phyloP scores from a whole-genome alignment of 64 coral and sea anemone genomes.

The Platygyra sinensis region DNA sequence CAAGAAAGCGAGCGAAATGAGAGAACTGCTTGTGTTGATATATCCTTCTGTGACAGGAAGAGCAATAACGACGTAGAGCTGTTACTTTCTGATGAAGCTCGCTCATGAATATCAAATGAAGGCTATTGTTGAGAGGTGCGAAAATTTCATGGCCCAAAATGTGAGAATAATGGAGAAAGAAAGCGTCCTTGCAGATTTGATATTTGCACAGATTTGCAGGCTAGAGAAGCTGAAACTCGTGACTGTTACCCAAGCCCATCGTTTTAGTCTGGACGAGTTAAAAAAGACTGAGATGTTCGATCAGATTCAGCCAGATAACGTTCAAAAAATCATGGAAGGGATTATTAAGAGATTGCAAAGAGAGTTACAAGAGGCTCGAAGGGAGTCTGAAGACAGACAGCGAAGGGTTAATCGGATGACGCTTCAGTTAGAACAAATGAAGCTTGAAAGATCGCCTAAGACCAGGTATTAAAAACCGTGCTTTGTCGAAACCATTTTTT shows the following conservation, averaged over 20 bases:
- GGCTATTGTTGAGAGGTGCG: background rate
- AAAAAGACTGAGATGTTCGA: background rate
- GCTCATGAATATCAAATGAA: conserved; percentile 72
- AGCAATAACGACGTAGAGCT: conserved; percentile 15
- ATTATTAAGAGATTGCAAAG: background rate
- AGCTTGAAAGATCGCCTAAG: too few relatives aligned
- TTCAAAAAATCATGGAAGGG: background rate
- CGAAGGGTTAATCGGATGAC: background rate
- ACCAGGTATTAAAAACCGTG: too few relatives aligned
- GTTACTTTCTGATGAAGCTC: conserved; percentile 36
- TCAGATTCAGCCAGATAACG: background rate
- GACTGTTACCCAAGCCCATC: background rate
- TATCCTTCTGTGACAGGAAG: conserved; percentile 25
- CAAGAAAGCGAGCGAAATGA: conserved; percentile 50
- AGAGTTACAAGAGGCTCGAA: background rate
- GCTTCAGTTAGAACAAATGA: too few relatives aligned
- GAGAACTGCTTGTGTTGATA: conserved; percentile 54
- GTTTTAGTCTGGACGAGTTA: background rate
- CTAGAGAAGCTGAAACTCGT: background rate
- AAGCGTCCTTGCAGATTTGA: background rate
- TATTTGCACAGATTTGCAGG: conserved; percentile 1
- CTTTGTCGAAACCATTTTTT: too few relatives aligned
- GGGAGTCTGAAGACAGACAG: background rate
- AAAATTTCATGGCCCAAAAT: background rate
- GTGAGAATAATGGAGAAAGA: background rate